Conservation (phyloP, 2,113 vertebrate genomes). For the Eupsittula cactorum region DNA sequence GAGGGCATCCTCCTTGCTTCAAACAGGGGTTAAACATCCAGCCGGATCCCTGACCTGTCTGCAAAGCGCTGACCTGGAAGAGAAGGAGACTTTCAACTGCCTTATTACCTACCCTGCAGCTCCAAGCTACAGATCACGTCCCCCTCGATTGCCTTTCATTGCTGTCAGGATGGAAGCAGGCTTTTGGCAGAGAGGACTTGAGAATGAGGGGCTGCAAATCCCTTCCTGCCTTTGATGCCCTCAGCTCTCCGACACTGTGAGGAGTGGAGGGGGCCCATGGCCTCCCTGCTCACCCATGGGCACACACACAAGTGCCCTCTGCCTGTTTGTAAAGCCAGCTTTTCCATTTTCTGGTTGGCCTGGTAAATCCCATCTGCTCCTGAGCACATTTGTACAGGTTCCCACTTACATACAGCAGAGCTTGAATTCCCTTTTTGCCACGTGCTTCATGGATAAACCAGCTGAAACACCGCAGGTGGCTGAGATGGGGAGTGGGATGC, state of each 20-base stretch:
- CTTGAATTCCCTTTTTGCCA: not conserved
- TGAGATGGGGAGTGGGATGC: not conserved
- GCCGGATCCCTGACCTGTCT: not conserved
- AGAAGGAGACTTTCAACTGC: not conserved
- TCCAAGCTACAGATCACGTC: not conserved
- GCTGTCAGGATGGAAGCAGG: not conserved
- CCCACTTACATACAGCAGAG: not conserved
- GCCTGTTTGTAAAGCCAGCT: not conserved
- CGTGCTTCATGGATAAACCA: not conserved
- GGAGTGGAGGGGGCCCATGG: fast-evolving
- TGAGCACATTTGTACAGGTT: not conserved
- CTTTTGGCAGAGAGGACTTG: not conserved
- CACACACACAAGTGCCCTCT: not conserved
- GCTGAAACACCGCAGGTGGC: not conserved
- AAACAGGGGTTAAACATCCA: not conserved
- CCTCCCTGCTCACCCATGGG: not conserved
- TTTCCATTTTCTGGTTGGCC: conserved; percentile 57
- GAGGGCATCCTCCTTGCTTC: not conserved
- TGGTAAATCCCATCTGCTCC: conserved; percentile 53
- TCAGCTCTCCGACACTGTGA: fast-evolving
- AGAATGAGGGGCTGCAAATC: not conserved
- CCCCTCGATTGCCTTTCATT: not conserved
- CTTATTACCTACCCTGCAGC: not conserved
- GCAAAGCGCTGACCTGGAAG: not conserved
- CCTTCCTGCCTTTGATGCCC: not conserved